Percentiles rank a stretch among this genome's conserved stretches.
Conservation (phyloP, 2,888 invertebrate genomes). For the Geophilus truncorum region DNA sequence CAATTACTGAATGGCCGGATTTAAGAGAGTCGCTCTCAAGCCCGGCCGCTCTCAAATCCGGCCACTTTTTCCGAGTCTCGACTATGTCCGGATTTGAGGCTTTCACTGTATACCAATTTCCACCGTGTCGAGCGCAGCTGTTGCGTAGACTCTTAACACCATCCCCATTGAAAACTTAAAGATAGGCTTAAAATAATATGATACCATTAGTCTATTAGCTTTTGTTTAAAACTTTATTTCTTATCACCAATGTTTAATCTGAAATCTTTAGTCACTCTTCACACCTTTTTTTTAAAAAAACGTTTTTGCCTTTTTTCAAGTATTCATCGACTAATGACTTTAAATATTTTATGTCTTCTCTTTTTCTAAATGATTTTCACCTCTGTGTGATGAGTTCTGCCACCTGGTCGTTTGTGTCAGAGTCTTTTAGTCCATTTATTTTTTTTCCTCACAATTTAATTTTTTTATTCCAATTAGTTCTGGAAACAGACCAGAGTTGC, state of each 20-base stretch:
- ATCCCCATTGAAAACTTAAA: neutral
- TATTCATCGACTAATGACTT: neutral
- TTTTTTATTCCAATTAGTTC: neutral
- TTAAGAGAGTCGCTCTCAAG: too few species aligned
- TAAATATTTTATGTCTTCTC: neutral
- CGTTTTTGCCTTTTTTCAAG: neutral
- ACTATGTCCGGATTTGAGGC: too few species aligned
- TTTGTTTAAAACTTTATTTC: neutral
- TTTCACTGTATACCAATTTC: neutral
- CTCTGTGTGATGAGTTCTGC: neutral
- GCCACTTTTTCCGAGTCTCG: too few species aligned
- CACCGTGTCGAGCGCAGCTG: constrained; percentile 2
- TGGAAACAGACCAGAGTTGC: too few species aligned
- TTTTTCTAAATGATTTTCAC: constrained; percentile 3
- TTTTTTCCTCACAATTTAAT: neutral
- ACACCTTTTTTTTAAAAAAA: neutral
- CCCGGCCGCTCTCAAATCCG: too few species aligned
- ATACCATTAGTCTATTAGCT: neutral
- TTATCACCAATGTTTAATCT: neutral
- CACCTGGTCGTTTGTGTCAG: neutral
- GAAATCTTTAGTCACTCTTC: neutral
- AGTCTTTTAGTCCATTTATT: neutral
- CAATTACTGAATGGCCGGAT: too few species aligned
- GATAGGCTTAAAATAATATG: neutral
- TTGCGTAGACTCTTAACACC: neutral